phyloP scores from a whole-genome alignment of 2,113 vertebrate genomes.

The Hippocampus barbouri region DNA sequence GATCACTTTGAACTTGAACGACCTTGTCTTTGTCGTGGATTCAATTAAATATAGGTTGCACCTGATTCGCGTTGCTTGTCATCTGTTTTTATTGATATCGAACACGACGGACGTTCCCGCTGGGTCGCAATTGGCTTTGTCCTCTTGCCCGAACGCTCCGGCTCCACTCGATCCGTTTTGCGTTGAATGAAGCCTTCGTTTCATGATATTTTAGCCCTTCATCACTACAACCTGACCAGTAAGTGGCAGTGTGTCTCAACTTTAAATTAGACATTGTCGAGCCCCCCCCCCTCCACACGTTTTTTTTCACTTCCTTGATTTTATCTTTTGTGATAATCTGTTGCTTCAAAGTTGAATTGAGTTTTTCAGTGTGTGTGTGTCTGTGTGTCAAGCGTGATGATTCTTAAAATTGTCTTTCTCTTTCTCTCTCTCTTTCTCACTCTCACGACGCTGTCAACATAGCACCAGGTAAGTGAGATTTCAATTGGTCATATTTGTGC shows the following conservation, averaged over 20 bases:
- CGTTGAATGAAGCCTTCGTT: constrained; percentile 18
- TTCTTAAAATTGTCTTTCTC: constrained; percentile 26
- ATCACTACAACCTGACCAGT: constrained; percentile 10
- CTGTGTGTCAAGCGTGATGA: not conserved
- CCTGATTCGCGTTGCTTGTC: too few species aligned
- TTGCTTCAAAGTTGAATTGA: not conserved
- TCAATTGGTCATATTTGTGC: not conserved
- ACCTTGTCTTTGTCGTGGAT: too few species aligned
- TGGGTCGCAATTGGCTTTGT: not conserved
- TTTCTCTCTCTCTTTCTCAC: constrained; percentile 10
- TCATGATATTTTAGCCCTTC: constrained; percentile 8
- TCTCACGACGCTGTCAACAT: constrained; percentile 13
- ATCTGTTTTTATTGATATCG: too few species aligned
- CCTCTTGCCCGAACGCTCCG: constrained; percentile 5
- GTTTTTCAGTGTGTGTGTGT: not conserved
- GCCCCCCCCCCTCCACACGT: not conserved
- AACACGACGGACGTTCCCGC: too few species aligned
- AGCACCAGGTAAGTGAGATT: constrained; percentile 50
- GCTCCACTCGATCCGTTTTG: constrained; percentile 2
- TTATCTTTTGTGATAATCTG: not conserved
- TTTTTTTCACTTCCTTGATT: not conserved
- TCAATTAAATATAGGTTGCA: too few species aligned
- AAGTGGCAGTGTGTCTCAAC: not conserved
- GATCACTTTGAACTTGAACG: too few species aligned
- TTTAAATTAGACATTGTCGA: not conserved